phyloP scores from a whole-genome alignment of 2,888 invertebrate genomes.

The Agrotis clavis region DNA sequence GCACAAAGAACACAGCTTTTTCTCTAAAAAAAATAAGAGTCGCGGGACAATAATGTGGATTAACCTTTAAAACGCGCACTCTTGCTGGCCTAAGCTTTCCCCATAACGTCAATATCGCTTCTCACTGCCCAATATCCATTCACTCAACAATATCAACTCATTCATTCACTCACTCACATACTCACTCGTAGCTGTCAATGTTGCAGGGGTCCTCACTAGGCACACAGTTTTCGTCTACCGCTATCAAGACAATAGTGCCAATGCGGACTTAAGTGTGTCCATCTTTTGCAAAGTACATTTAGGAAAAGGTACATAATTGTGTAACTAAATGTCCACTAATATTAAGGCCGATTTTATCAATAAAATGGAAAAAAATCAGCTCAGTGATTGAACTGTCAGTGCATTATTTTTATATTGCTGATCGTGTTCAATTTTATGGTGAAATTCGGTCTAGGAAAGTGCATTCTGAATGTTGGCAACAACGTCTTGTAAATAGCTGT shows the following conservation, averaged over 20 bases:
- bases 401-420: no score
- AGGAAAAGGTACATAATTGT: constrained; percentile 89
- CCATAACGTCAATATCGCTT: constrained; percentile 34
- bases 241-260: constrained; percentile 89
- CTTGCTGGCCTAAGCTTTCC: constrained; percentile 18
- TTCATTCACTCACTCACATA: constrained; percentile 58
- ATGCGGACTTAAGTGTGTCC: constrained; percentile 89
- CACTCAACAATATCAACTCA: constrained; percentile 32
- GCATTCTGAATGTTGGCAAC: not conserved
- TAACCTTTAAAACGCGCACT: no score
- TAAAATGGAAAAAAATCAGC: no score
- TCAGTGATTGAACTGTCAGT: no score
- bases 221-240: constrained; percentile 90
- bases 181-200: constrained; percentile 73
- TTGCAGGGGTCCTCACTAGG: constrained; percentile 90
- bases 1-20: not conserved
- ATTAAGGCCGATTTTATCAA: not conserved
- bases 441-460: not conserved
- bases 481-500: not conserved
- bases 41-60: no score
- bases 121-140: constrained; percentile 58
- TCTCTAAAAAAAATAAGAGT: not conserved
- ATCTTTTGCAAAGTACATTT: constrained; percentile 91
- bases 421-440: no score
- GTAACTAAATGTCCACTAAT: constrained; percentile 74